phyloP scores from a whole-genome alignment of 2,113 vertebrate species.

The Maccullochella peelii region DNA sequence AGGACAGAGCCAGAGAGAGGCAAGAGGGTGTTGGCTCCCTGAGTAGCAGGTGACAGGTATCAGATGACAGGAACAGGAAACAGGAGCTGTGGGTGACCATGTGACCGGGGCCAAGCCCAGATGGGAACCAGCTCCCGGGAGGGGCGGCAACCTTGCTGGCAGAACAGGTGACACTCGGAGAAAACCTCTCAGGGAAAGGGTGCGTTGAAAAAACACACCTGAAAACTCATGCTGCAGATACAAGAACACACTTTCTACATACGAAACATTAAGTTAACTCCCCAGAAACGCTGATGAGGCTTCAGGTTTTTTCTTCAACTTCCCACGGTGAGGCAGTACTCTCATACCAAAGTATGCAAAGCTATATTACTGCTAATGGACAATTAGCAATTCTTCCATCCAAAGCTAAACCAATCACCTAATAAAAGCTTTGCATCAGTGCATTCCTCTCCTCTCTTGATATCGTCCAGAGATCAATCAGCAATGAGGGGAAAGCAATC shows the following conservation, averaged over 20 bases:
- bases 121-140: conserved; percentile 47
- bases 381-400: background rate
- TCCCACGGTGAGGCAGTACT: background rate
- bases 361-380: conserved; percentile 3
- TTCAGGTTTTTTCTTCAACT: background rate
- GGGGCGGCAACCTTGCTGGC: conserved; percentile 7
- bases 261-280: conserved; percentile 1
- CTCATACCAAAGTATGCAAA: background rate
- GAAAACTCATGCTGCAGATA: background rate
- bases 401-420: conserved; percentile 14
- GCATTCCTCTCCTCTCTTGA: conserved; percentile 37
- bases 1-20: conserved; percentile 11
- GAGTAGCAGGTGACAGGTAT: conserved; percentile 72
- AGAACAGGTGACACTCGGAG: conserved; percentile 45
- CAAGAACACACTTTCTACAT: background rate
- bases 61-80: conserved; percentile 69
- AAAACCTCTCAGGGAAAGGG: background rate
- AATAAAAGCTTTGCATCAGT: conserved; percentile 27
- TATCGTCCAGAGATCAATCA: conserved; percentile 26
- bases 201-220: conserved; percentile 7
- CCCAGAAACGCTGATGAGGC: background rate
- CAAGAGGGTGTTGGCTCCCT: conserved; percentile 37
- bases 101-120: conserved; percentile 53
- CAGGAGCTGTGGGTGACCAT: conserved; percentile 41
- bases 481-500: conserved; percentile 45